phyloP scores from a whole-genome alignment of 2,797 vertebrate species.

The Gobionotothen gibberifrons region DNA sequence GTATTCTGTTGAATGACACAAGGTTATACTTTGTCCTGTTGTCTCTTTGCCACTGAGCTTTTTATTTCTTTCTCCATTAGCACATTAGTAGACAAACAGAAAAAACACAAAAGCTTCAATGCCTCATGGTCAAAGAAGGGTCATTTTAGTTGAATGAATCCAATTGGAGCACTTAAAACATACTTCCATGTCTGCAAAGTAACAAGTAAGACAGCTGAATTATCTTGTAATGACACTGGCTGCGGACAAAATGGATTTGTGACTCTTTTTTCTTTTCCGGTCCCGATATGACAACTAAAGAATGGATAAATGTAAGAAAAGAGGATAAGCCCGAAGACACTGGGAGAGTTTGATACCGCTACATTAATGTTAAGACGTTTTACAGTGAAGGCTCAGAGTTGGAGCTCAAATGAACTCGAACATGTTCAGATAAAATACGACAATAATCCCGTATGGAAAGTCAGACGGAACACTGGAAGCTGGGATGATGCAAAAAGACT shows the following conservation, averaged over 20 bases:
- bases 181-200: constrained; percentile 8
- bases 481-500: constrained; percentile 17
- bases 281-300: constrained; percentile 39
- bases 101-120: neutral
- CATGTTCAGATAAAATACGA: constrained; percentile 48
- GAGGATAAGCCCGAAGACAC: constrained; percentile 59
- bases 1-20: constrained; percentile 18
- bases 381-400: neutral
- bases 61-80: neutral
- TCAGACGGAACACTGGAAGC: constrained; percentile 19
- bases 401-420: constrained; percentile 47
- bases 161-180: neutral
- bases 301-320: constrained; percentile 45
- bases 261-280: neutral
- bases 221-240: constrained; percentile 9
- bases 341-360: constrained; percentile 30
- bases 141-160: constrained; percentile 21
- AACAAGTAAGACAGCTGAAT: neutral
- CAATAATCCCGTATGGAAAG: constrained; percentile 57
- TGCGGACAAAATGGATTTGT: constrained; percentile 40
- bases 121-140: neutral
- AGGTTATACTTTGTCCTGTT: constrained; percentile 12
- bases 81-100: neutral
- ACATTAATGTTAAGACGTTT: constrained; percentile 1
- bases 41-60: constrained; percentile 3